These are phyloP conservation scores for Protophormia terraenovae DNA, from an alignment of 2,888 invertebrate species.

Conservation along the genomic window DNA sequence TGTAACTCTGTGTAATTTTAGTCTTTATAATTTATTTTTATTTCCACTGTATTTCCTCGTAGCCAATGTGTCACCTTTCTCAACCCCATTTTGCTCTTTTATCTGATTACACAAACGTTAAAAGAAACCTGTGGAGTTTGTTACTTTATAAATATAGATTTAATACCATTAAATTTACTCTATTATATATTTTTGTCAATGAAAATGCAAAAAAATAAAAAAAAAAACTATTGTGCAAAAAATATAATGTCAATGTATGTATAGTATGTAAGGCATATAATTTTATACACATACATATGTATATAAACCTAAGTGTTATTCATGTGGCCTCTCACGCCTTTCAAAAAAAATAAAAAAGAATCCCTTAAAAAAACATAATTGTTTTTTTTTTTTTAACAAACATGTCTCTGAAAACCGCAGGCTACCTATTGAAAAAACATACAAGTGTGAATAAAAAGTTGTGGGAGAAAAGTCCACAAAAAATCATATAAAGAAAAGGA, in stretches of 20 bases:
- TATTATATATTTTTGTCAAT: slow-evolving; percentile 28
- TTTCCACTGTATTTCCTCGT: not conserved
- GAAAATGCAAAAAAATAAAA: slow-evolving; percentile 7
- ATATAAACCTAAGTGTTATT: not conserved
- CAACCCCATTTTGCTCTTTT: not conserved
- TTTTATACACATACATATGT: not conserved
- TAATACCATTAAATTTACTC: slow-evolving; percentile 53
- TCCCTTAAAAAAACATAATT: not conserved
- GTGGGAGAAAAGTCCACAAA: not conserved
- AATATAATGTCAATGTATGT: not conserved
- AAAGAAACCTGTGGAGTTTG: slow-evolving; percentile 40
- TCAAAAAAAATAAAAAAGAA: no score
- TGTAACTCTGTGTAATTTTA: no score
- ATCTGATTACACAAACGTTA: not conserved
- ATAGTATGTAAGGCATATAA: not conserved
- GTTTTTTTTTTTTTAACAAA: slow-evolving; percentile 9
- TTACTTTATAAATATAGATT: slow-evolving; percentile 25
- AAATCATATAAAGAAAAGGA: slow-evolving; percentile 17
- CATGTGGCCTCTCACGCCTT: not conserved
- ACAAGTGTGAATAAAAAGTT: slow-evolving; percentile 20
- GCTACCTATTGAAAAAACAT: slow-evolving; percentile 42
- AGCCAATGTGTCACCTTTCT: not conserved
- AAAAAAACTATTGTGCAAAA: slow-evolving; percentile 14
- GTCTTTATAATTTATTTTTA: not conserved
- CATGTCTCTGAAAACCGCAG: slow-evolving; percentile 51